These are phyloP conservation scores for Dynastes maya DNA, from an alignment of 2,888 invertebrate genomes.

Conservation along the genomic window DNA sequence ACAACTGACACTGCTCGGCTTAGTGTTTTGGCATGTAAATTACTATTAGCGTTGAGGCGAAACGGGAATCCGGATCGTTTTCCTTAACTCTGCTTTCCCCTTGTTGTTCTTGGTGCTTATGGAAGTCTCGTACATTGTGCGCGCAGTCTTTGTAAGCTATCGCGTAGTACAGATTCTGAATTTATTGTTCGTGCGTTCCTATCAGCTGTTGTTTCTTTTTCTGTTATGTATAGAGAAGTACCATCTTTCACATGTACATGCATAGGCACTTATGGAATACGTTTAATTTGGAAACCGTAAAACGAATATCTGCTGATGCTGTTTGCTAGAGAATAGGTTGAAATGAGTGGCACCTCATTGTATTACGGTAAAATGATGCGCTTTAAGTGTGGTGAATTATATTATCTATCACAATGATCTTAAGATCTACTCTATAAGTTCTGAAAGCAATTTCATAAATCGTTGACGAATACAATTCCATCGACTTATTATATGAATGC, in stretches of 20 bases:
- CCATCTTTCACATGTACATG: background rate
- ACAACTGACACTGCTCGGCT: background rate
- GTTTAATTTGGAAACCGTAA: slow-evolving; percentile 8
- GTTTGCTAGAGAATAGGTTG: too few species aligned
- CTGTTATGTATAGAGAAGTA: background rate
- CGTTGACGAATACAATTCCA: too few species aligned
- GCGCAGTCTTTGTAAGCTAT: slow-evolving; percentile 18
- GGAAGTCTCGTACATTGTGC: slow-evolving; percentile 11
- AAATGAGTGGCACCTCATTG: background rate
- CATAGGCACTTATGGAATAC: background rate
- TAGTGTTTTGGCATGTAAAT: slow-evolving; percentile 25
- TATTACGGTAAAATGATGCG: too few species aligned
- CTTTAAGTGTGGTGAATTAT: too few species aligned
- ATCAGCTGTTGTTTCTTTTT: slow-evolving; percentile 36
- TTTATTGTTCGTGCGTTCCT: slow-evolving; percentile 13
- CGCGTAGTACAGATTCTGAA: slow-evolving; percentile 16
- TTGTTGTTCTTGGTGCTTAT: background rate
- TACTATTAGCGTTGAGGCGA: slow-evolving; percentile 6
- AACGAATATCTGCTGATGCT: background rate
- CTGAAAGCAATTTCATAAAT: too few species aligned
- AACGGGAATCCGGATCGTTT: slow-evolving; percentile 16
- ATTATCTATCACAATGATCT: too few species aligned
- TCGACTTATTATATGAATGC: too few species aligned
- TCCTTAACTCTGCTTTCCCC: background rate
- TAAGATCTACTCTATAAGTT: too few species aligned